Percentiles rank a stretch among this genome's conserved stretches.
Conservation (phyloP, 2,113 vertebrate genomes). For the Pelvicachromis taeniatus region DNA sequence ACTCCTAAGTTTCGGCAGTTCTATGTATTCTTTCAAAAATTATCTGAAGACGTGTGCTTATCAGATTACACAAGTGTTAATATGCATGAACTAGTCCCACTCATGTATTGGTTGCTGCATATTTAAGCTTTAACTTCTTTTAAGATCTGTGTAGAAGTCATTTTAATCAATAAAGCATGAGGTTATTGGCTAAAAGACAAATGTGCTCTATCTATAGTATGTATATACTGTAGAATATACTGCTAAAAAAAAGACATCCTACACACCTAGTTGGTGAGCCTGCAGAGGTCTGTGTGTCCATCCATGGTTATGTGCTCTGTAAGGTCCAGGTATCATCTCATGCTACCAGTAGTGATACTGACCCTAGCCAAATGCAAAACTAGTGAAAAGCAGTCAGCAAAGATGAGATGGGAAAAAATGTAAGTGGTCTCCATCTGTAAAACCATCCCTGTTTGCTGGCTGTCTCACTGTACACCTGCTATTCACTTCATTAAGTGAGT, state of each 20-base stretch:
- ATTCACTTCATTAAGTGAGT: background rate
- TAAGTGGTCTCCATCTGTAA: background rate
- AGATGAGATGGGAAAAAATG: background rate
- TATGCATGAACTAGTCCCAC: background rate
- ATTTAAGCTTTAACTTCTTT: background rate
- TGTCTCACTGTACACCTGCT: background rate
- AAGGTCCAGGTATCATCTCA: background rate
- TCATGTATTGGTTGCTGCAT: background rate
- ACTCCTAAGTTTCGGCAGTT: background rate
- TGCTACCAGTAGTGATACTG: background rate
- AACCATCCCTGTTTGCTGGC: background rate
- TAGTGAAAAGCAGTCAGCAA: background rate
- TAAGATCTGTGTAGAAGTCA: background rate
- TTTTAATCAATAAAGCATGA: background rate
- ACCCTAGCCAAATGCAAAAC: background rate
- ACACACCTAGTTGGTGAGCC: background rate
- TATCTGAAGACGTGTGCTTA: background rate
- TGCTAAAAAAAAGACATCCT: accelerated
- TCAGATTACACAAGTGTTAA: background rate
- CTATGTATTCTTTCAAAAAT: background rate
- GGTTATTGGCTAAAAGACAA: background rate
- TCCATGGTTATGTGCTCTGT: background rate
- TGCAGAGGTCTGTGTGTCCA: background rate
- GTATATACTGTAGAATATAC: background rate
- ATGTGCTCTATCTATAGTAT: background rate